Evolutionary conservation across 2,888 invertebrate species (phyloP), one percentile per base, ranked within the genome.

Genomic region (Stenodera caucasica): DNA sequence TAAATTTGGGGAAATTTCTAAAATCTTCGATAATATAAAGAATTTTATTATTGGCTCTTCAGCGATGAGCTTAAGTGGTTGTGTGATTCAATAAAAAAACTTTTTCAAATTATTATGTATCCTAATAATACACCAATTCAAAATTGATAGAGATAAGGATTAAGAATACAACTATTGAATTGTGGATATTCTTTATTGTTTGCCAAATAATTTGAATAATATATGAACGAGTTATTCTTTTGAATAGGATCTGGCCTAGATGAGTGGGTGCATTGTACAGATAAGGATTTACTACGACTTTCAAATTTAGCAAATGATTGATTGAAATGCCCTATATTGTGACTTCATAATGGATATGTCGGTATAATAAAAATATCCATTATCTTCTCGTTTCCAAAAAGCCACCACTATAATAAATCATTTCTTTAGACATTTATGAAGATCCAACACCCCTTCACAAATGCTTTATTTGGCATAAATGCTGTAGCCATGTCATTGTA

Each of bases 301-400:
- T 66, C 64, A 69, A 69, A 69, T 70, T 70, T 66, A 21, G 57
- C 40, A 58, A 69, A 70, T 73, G 73, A 73, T 73, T 72, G 73
- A 73, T 73, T 70, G 70, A 67, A 70, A 71, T 70, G 70, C 66
- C 69, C 72, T 72, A 71, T 72, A 71, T 72, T 67, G 72, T 69
- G 72, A 72, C 73, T 72, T 67, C 70, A 73, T 72, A 76, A 76
- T 75, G 74, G 73, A 72, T 71, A 70, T 72, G 75, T 74, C 75
- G 70, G 74, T 73, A 74, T 74, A 74, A 75, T 75, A 75, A 76
- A 75, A 76, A 74, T 76, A 75, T 75, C 75, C 75, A 75, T 75
- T 75, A 76, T 74, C 73, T 73, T 72, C 70, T 67, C 71, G 72
- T 72, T 73, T 74, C 73, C 72, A 70, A 75, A 75, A 76, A 76